Evolutionary conservation across 1,140 invertebrate genomes (phyloP).

Genomic region (Aphelinus certus): DNA sequence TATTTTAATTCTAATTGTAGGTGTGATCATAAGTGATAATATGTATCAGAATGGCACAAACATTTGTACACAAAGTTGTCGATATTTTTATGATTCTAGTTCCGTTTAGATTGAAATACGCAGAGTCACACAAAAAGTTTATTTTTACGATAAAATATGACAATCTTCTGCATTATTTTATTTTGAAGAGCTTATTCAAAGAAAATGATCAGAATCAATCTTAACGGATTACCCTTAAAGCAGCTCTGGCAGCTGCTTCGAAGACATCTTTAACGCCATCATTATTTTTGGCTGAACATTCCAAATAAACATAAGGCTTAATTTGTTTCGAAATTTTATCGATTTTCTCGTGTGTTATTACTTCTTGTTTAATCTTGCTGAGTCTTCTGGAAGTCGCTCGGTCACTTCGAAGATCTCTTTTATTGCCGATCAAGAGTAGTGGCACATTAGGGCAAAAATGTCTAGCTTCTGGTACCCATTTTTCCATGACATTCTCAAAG

Average conservation of each 20-base stretch:
- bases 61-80: too few relatives aligned
- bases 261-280: conserved; percentile 99
- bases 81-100: too few relatives aligned
- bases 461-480: conserved; percentile 97
- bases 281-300: conserved; percentile 99
- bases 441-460: conserved; percentile 98
- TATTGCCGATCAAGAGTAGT: conserved; percentile 97
- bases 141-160: too few relatives aligned
- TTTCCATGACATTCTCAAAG: conserved; percentile 96
- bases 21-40: too few relatives aligned
- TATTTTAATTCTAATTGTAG: too few relatives aligned
- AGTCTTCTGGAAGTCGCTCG: conserved; percentile 95
- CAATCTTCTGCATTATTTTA: too few relatives aligned
- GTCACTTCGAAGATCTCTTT: conserved; percentile 96
- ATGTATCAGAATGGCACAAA: too few relatives aligned
- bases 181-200: too few relatives aligned
- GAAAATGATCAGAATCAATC: too few relatives aligned
- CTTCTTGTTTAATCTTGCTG: conserved; percentile 98
- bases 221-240: conserved; percentile 79
- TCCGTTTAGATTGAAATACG: too few relatives aligned
- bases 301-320: conserved; percentile 97
- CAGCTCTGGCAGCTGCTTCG: conserved; percentile 97
- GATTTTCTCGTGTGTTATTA: conserved; percentile 96
- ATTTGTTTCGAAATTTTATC: conserved; percentile 99
- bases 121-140: too few relatives aligned